Percentiles rank a stretch among this genome's conserved stretches.
phyloP scores from a whole-genome alignment of 92 coral and sea anemone species.

The Parazoanthus swiftii region DNA sequence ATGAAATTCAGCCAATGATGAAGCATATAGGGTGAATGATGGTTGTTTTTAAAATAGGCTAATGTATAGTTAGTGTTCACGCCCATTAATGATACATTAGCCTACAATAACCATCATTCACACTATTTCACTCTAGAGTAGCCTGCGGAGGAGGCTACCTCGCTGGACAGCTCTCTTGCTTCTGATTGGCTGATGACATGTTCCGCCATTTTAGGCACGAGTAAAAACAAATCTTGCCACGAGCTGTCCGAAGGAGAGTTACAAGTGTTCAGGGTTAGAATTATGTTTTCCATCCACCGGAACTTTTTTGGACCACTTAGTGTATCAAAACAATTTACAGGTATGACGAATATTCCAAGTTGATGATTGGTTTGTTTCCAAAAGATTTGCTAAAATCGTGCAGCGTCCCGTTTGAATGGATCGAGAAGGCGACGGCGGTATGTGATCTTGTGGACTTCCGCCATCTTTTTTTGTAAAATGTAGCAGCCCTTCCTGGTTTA shows the following conservation, averaged over 20 bases:
- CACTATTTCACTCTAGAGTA: too few relatives aligned
- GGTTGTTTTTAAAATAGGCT: too few relatives aligned
- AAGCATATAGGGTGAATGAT: too few relatives aligned
- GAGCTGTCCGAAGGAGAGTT: background rate
- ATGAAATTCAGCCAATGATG: too few relatives aligned
- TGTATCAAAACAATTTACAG: background rate
- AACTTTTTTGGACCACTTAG: background rate
- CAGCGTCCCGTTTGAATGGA: background rate
- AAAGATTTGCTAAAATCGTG: background rate
- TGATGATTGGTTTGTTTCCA: background rate
- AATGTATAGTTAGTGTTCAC: too few relatives aligned
- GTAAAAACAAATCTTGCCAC: constrained; percentile 45
- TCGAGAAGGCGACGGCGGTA: background rate
- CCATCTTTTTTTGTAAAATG: background rate
- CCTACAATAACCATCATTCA: too few relatives aligned
- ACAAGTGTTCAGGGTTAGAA: background rate
- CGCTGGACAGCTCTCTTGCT: background rate
- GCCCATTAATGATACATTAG: too few relatives aligned
- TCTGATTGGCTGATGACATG: constrained; percentile 51
- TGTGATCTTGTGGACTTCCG: background rate
- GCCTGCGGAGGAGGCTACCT: too few relatives aligned
- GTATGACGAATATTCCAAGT: background rate
- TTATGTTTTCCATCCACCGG: background rate
- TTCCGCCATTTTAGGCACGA: constrained; percentile 50
- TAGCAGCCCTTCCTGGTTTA: background rate